A percentile compares a stretch with the other conserved stretches of the same genome.
Conservation (phyloP, 2,888 invertebrate genomes). For the Drosophila meridionalis region DNA sequence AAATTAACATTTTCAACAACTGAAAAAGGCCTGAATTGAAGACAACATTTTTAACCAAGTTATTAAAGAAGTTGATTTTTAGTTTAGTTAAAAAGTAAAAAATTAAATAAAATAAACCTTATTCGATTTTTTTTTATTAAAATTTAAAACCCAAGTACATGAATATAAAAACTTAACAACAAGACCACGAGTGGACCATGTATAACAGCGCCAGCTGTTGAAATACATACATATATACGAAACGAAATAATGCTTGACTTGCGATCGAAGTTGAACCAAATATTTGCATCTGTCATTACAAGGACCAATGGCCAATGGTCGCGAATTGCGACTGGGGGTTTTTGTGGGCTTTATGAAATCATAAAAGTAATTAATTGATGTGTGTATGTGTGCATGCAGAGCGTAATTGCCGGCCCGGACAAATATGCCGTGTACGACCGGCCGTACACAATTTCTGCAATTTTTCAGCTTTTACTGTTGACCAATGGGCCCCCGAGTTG, state of each 20-base stretch:
- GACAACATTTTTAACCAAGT: too few relatives aligned
- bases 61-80: too few relatives aligned
- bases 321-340: neutral
- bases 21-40: neutral
- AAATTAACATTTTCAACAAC: neutral
- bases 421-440: conserved; percentile 60
- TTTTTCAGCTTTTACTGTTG: conserved; percentile 67
- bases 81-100: too few relatives aligned
- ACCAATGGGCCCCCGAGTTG: conserved; percentile 40
- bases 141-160: conserved; percentile 14
- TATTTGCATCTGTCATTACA: conserved; percentile 71
- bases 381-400: conserved; percentile 42
- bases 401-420: conserved; percentile 66
- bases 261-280: conserved; percentile 49
- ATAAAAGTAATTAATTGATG: conserved; percentile 79
- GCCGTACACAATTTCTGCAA: conserved; percentile 52
- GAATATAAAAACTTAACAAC: neutral
- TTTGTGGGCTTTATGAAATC: conserved; percentile 60
- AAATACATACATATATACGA: conserved; percentile 2
- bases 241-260: conserved; percentile 26
- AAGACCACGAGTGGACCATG: conserved; percentile 1
- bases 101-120: too few relatives aligned
- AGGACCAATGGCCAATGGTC: conserved; percentile 19
- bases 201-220: conserved; percentile 13
- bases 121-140: too few relatives aligned